Percentiles rank a stretch among this genome's conserved stretches.
These are phyloP conservation scores for Pseudomyrmex flavicornis DNA, from an alignment of 1,140 invertebrate genomes.

Conservation along the genomic window DNA sequence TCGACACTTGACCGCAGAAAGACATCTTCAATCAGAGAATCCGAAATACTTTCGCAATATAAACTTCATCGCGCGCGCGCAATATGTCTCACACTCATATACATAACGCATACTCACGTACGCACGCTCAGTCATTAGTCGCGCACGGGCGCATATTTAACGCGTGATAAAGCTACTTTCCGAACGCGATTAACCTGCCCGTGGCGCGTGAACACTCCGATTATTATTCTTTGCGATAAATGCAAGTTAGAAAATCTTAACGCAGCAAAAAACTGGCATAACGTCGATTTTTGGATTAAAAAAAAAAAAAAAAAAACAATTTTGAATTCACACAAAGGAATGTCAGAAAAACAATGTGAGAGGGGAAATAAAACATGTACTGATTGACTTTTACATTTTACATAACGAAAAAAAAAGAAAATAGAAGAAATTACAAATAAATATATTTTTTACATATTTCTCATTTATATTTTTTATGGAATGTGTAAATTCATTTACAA, in stretches of 20 bases:
- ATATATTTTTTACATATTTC: no score
- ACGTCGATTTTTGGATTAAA: no score
- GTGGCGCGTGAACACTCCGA: neutral
- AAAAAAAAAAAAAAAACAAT: neutral
- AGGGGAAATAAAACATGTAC: no score
- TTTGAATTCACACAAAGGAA: neutral
- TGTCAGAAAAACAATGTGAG: no score
- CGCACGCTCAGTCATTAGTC: constrained; percentile 47
- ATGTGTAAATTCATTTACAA: neutral
- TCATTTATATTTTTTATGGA: no score
- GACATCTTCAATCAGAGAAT: constrained; percentile 32
- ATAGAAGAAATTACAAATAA: constrained; percentile 2
- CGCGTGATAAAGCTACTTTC: constrained; percentile 23
- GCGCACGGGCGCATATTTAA: constrained; percentile 69
- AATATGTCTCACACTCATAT: neutral
- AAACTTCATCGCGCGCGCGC: neutral
- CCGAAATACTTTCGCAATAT: neutral
- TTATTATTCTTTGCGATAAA: neutral
- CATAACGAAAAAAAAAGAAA: neutral
- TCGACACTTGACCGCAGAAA: constrained; percentile 14
- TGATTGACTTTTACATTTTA: no score
- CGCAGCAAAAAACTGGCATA: no score
- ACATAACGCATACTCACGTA: neutral
- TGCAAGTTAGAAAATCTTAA: no score
- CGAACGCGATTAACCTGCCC: constrained; percentile 34